Evolutionary conservation across 2,113 vertebrate species (phyloP).

Genomic region (Rhombomys opimus): DNA sequence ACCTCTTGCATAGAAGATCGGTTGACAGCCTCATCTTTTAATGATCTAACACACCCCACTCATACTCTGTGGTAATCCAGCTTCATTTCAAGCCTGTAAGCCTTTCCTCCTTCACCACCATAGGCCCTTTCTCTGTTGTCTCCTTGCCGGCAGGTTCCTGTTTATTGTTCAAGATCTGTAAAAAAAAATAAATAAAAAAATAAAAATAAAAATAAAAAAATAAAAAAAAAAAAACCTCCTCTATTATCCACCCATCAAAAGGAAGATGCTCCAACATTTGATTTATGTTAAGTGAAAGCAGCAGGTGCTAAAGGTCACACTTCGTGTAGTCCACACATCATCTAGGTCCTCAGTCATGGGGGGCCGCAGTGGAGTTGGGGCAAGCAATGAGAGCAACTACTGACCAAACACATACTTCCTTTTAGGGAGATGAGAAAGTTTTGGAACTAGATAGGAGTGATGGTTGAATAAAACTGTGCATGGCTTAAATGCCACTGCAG

Average conservation of each 20-base stretch:
- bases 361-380: too few species aligned
- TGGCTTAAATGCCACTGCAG: background rate
- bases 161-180: background rate
- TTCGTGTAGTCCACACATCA: accelerated
- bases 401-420: background rate
- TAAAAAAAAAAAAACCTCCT: too few species aligned
- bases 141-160: background rate
- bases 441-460: background rate
- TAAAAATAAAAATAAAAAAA: too few species aligned
- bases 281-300: background rate
- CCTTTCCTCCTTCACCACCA: background rate
- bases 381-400: background rate
- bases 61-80: too few species aligned
- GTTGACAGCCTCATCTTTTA: too few species aligned
- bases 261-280: background rate
- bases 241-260: background rate
- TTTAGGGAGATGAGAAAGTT: background rate
- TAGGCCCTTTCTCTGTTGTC: background rate
- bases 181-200: too few species aligned
- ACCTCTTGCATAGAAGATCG: too few species aligned
- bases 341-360: background rate
- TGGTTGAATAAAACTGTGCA: background rate
- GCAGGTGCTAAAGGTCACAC: background rate
- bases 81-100: background rate
- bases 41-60: background rate